Conservation (phyloP, 2,797 vertebrate genomes). For the Sebastes minor region DNA sequence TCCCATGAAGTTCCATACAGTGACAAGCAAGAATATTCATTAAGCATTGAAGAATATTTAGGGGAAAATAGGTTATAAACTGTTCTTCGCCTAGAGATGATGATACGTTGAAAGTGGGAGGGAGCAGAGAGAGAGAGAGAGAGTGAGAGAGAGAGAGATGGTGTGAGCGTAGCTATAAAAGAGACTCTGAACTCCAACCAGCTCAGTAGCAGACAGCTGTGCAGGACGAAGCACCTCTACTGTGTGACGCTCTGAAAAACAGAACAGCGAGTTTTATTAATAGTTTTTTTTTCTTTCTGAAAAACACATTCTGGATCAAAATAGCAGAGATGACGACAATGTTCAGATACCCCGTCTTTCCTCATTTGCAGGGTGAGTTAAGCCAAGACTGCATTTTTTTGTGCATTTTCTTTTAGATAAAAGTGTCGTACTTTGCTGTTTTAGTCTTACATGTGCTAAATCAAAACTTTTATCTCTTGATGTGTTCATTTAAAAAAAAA, state of each 20-base stretch:
- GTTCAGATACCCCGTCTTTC: constrained; percentile 81
- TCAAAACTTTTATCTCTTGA: not conserved
- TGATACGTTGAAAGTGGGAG: constrained; percentile 15
- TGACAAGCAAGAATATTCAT: not conserved
- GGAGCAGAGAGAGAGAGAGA: not conserved
- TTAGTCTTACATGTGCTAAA: not conserved
- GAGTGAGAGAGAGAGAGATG: not conserved
- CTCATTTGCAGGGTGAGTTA: constrained; percentile 82
- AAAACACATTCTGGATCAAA: constrained; percentile 11
- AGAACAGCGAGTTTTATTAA: constrained; percentile 1
- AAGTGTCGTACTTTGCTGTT: not conserved
- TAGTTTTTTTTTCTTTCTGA: constrained; percentile 6
- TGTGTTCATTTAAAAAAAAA: not conserved
- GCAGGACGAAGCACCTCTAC: constrained; percentile 38
- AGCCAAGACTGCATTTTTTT: not conserved
- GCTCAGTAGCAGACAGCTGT: constrained; percentile 66
- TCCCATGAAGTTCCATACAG: not conserved
- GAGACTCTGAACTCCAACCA: constrained; percentile 50
- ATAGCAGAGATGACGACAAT: constrained; percentile 75
- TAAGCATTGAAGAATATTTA: not conserved
- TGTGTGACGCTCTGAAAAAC: constrained; percentile 15
- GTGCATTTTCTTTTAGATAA: not conserved
- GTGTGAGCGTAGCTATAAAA: constrained; percentile 60
- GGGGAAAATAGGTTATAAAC: not conserved
- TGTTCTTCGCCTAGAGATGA: not conserved